Percentiles rank a stretch among this genome's conserved stretches.
phyloP scores from a whole-genome alignment of 2,888 invertebrate species.

The Tiliacea aurago region DNA sequence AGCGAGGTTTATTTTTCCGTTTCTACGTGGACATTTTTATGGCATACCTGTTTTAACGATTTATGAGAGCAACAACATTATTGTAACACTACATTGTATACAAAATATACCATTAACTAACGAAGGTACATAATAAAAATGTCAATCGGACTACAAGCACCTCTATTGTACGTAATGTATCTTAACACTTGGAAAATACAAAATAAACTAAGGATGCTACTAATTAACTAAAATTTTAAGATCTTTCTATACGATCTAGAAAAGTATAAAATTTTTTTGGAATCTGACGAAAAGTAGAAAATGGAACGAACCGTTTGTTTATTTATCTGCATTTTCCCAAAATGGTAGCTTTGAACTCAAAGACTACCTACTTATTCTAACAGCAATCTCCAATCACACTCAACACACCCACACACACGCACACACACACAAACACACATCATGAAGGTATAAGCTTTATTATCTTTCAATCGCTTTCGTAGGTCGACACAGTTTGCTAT shows the following conservation, averaged over 20 bases:
- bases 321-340: too few relatives aligned
- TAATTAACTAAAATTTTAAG: neutral
- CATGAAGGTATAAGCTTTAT: too few relatives aligned
- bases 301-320: too few relatives aligned
- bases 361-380: too few relatives aligned
- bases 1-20: slow-evolving; percentile 55
- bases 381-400: too few relatives aligned
- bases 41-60: slow-evolving; percentile 54
- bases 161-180: neutral
- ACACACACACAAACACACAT: too few relatives aligned
- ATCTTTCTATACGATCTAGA: neutral
- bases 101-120: slow-evolving; percentile 8
- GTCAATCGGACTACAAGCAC: neutral
- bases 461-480: too few relatives aligned
- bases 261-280: neutral
- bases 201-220: too few relatives aligned
- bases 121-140: slow-evolving; percentile 5
- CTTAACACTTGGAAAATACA: neutral
- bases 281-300: too few relatives aligned
- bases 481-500: too few relatives aligned
- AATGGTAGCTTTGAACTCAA: too few relatives aligned
- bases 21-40: slow-evolving; percentile 60
- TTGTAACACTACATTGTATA: slow-evolving; percentile 20
- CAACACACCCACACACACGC: too few relatives aligned
- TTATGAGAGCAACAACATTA: slow-evolving; percentile 45